Evolutionary conservation across 2,888 invertebrate genomes (phyloP), one percentile per base, ranked within the genome.

Genomic region (Bhutanitis thaidina): DNA sequence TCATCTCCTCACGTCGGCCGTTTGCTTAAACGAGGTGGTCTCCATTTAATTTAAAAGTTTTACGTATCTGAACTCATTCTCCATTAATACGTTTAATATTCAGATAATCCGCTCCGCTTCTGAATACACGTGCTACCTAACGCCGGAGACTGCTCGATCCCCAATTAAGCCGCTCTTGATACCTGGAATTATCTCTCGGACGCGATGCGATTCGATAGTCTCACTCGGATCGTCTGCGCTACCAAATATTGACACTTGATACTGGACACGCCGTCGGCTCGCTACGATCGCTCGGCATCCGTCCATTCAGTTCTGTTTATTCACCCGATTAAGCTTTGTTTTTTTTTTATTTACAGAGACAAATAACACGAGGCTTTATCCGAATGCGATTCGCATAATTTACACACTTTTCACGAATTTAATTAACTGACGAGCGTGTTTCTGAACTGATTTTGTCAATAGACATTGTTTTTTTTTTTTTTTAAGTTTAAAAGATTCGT

Each of bases 141-240:
- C 57, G 57, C 55, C 58, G 59, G 58, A 44, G 66, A 62, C 68
- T 63, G 70, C 71, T 72, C 67, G 72, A 78, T 76, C 77, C 64
- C 74, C 79, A 81, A 83, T 84, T 80, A 84, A 83, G 72, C 72
- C 69, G 56, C 63, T 65, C 73, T 71, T 75, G 74, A 77, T 77
- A 77, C 80, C 77, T 71, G 77, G 80, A 61, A 74, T 78, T 74
- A 77, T 74, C 62, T 56, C 47, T 55, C 59, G 60, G 57, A 56
- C 57, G 59, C 61, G 63, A 60, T 64, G 64, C 67, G 69, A 67
- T 68, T 61, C 60, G 63, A 63, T 62, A 61, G 55, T 61, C 63
- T 55, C 65, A 52, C 58, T 59, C 67, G 69, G 64, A 68, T 71
- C 66, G 64, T 59, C 62, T 58, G 63, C 64, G 71, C 72, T 72